Evolutionary conservation across 2,113 vertebrate genomes (phyloP).

Genomic region (Shinisaurus crocodilurus): DNA sequence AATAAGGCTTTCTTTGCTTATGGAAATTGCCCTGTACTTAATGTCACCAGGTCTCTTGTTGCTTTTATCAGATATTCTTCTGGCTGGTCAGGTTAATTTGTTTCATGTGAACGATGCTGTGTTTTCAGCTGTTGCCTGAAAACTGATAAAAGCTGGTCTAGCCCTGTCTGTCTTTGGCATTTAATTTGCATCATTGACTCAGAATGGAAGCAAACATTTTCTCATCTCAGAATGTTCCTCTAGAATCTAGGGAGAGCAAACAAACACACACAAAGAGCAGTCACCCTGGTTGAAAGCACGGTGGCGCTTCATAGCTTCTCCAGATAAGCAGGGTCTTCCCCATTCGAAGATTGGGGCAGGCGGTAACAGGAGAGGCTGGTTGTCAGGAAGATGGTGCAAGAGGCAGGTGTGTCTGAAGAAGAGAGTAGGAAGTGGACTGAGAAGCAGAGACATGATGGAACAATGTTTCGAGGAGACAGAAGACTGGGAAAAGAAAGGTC

Average conservation of each 20-base stretch:
- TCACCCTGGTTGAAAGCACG: background rate
- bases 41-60: conserved; percentile 11
- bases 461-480: background rate
- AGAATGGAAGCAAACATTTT: conserved; percentile 6
- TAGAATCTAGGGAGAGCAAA: background rate
- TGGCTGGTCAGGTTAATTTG: conserved; percentile 28
- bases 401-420: background rate
- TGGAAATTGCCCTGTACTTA: conserved; percentile 3
- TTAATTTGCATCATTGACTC: conserved; percentile 22
- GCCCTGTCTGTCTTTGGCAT: background rate
- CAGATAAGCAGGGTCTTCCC: background rate
- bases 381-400: conserved; percentile 43
- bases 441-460: background rate
- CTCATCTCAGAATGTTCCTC: background rate
- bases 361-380: background rate
- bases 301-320: background rate
- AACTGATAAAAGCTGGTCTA: conserved; percentile 20
- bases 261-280: background rate
- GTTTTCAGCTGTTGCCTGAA: conserved; percentile 1
- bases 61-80: conserved; percentile 15
- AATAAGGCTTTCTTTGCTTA: conserved; percentile 33
- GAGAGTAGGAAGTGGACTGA: background rate
- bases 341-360: background rate
- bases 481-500: background rate
- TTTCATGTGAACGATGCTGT: conserved; percentile 7